Evolutionary conservation across 2,113 vertebrate genomes (phyloP).

Genomic region (Dromas ardeola): DNA sequence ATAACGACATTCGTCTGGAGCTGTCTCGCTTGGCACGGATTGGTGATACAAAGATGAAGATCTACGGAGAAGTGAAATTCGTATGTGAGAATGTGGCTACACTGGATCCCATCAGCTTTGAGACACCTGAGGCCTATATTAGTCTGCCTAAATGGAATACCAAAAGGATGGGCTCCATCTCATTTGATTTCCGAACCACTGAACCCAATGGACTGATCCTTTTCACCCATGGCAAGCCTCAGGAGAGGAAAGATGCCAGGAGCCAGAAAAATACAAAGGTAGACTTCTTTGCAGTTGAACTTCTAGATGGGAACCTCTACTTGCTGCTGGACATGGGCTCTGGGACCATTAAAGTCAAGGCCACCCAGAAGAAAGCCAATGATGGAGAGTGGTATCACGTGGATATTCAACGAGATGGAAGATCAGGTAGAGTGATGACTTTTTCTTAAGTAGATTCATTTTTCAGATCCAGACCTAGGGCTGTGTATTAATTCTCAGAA

Average conservation of each 20-base stretch:
- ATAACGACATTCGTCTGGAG: conserved; percentile 96
- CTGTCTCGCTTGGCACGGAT: conserved; percentile 94
- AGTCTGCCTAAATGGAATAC: conserved; percentile 97
- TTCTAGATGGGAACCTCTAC: conserved; percentile 92
- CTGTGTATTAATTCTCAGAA: background rate
- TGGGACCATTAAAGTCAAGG: conserved; percentile 96
- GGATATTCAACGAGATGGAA: conserved; percentile 95
- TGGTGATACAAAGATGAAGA: conserved; percentile 97
- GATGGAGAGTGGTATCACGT: conserved; percentile 97
- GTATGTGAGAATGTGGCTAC: conserved; percentile 96
- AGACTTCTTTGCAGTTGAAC: conserved; percentile 96
- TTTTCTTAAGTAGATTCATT: background rate
- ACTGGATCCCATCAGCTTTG: conserved; percentile 94
- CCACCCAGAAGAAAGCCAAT: conserved; percentile 94
- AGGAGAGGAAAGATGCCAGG: conserved; percentile 87
- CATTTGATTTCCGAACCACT: conserved; percentile 95
- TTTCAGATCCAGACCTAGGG: background rate
- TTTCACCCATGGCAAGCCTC: conserved; percentile 93
- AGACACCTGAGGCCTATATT: conserved; percentile 93
- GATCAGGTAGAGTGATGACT: conserved; percentile 84
- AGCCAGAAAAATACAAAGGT: conserved; percentile 96
- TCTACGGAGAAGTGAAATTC: conserved; percentile 94
- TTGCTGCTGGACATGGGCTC: conserved; percentile 97
- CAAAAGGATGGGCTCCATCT: conserved; percentile 95
- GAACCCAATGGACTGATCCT: conserved; percentile 96